Evolutionary conservation across 2,888 invertebrate species (phyloP), one percentile per base, ranked within the genome.

Genomic region (Lumbricus terrestris): DNA sequence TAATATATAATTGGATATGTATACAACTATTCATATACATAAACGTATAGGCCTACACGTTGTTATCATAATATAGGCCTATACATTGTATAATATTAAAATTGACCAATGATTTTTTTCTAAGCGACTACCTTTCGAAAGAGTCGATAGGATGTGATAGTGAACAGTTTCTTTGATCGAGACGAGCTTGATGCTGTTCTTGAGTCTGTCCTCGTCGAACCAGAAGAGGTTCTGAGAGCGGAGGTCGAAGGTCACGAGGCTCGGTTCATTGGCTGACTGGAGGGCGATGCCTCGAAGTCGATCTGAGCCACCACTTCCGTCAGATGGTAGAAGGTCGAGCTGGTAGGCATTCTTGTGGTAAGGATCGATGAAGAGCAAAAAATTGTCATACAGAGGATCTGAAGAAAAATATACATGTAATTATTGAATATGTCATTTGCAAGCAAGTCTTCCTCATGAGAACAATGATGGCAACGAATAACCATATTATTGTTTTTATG

Each of bases 311-410:
- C 35, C 85, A 20, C 35, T 34, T 18, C 88, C 47, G 13, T 88
- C 42, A 34, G 33, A 34, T 5, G 42, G 37, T 8, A 20, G 33
- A n/a, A 90, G 47, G 42, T 38, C 38, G n/a, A 88, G 47, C 82
- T 91, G 91, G 88, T 91, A 91, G n/a, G 91, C 88, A 29, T 54
- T 69, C 82, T 90, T 90, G 85, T 90, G 90, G 89, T 90, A 90
- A 13, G 90, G 90, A 33, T 91, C 91, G 34, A 90, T 83, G 83
- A 91, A 90, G 82, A 91, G 47, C 16, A 91, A 54, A 82, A 91
- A 91, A 38, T 89, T 89, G 35, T 90, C 89, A 13, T 38, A 13
- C 42, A 91, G 54, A 4, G 88, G 47, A 23, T 90, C 91, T 91
- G 90, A 42, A 88, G 15, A 40, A 42, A n/a, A n/a, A n/a, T n/a